Evolutionary conservation across 2,113 vertebrate genomes (phyloP).

Genomic region (Bubo bubo): DNA sequence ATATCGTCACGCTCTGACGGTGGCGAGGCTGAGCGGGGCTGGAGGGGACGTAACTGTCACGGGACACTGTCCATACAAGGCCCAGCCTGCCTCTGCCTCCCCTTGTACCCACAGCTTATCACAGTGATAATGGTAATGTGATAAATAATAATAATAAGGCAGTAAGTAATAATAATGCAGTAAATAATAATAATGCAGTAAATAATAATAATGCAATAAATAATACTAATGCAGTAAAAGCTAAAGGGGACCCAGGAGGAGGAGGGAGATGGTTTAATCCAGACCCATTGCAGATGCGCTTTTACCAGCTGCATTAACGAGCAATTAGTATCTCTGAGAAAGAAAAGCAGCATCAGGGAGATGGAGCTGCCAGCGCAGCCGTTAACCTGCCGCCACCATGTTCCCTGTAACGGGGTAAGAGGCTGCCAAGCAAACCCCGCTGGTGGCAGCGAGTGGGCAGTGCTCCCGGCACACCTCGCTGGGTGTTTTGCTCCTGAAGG

Average conservation of each 20-base stretch:
- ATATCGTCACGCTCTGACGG: fast-evolving
- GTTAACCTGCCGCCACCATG: not conserved
- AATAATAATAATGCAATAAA: not conserved
- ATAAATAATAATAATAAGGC: not conserved
- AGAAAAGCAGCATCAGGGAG: not conserved
- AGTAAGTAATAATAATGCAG: not conserved
- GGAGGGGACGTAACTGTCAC: fast-evolving
- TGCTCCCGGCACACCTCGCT: not conserved
- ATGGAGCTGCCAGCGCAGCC: not conserved
- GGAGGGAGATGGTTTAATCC: not conserved
- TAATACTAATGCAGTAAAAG: not conserved
- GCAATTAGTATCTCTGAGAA: not conserved
- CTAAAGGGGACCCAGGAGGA: not conserved
- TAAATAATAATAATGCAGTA: not conserved
- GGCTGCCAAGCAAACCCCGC: not conserved
- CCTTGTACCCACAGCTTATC: not conserved
- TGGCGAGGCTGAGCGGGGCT: not conserved
- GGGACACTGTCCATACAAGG: not conserved
- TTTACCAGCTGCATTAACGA: not conserved
- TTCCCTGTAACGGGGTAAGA: not conserved
- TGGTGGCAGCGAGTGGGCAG: not conserved
- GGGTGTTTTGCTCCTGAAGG: not conserved
- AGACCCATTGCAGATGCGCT: not conserved
- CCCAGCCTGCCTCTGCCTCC: not conserved
- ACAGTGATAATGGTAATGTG: not conserved